Base-by-base conservation (phyloP, 2,888 invertebrate species). In the Eupeodes latifasciatus region DNA sequence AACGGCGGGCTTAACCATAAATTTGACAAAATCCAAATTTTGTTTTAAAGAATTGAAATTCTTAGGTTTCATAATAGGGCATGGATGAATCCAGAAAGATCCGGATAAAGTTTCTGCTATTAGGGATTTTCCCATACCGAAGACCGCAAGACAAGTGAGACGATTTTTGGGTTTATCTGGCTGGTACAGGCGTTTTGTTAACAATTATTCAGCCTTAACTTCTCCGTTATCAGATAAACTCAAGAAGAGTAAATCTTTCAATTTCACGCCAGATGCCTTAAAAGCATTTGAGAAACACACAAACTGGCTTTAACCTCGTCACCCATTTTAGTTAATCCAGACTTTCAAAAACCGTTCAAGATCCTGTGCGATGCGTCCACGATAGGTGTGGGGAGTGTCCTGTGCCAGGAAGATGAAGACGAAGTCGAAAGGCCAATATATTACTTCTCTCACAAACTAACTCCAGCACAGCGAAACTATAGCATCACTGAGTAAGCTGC, bases 311-410 rank as follows among this genome's bases (percentile, higher is more conserved):
- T 53, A 53, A 64, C 78, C 5, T 51, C 59, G 9, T 61, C 74
- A 14, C 82, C 87, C 5, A 40, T 85, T 27, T 81, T n/a, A n/a
- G n/a, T n/a, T n/a, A n/a, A n/a, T n/a, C n/a, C n/a, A n/a, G n/a
- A n/a, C n/a, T n/a, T n/a, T n/a, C n/a, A n/a, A n/a, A 77, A 71
- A 19, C 74, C 62, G 11, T 81, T 81, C 16, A 57, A 27, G 3
- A 69, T 85, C 36, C 62, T 62, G 4, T 87, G 83, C 36, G 80
- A 87, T 16, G 76, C 87, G 2, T 75, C 75, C 14, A 61, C 77
- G 11, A 12, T n/a, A 12, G 87, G 87, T 16, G 67, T 86, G 5
- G 53, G 67, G n/a, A 49, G 75, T n/a, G 85, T 81, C 27, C 40
- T 85, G 16, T 34, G 36, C 7, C 85, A 81, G 62, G 40, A 19